These are phyloP conservation scores for Nothobranchius furzeri DNA, from an alignment of 2,113 vertebrate genomes.

Conservation along the genomic window DNA sequence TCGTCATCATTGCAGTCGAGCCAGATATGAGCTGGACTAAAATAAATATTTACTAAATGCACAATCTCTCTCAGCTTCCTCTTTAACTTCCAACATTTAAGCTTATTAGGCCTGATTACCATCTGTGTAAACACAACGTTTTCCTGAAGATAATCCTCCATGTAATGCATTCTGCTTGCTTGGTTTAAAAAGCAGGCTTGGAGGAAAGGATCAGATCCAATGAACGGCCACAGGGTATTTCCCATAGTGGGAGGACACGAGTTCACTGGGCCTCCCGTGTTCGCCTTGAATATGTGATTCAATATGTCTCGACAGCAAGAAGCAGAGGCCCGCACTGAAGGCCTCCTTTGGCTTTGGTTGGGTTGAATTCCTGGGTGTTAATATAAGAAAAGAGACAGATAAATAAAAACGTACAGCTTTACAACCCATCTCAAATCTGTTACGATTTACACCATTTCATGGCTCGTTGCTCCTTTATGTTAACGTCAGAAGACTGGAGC, in stretches of 20 bases:
- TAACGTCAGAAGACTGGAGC: slow-evolving; percentile 30
- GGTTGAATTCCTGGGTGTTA: slow-evolving; percentile 45
- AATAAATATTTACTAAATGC: slow-evolving; percentile 13
- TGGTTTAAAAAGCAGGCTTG: slow-evolving; percentile 41
- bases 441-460: slow-evolving; percentile 39
- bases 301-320: slow-evolving; percentile 55
- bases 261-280: slow-evolving; percentile 57
- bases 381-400: slow-evolving; percentile 25
- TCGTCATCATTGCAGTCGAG: slow-evolving; percentile 8
- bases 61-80: slow-evolving; percentile 20
- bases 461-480: slow-evolving; percentile 30
- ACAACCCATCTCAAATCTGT: slow-evolving; percentile 13
- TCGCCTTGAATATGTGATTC: slow-evolving; percentile 65
- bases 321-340: slow-evolving; percentile 51
- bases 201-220: slow-evolving; percentile 55
- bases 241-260: slow-evolving; percentile 59
- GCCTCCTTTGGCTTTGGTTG: slow-evolving; percentile 56
- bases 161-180: slow-evolving; percentile 46
- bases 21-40: slow-evolving; percentile 27
- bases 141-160: slow-evolving; percentile 63
- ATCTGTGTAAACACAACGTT: slow-evolving; percentile 71
- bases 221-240: slow-evolving; percentile 64
- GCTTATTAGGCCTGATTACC: slow-evolving; percentile 60
- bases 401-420: slow-evolving; percentile 11
- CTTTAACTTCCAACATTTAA: slow-evolving; percentile 22